Percentiles rank a stretch among this genome's conserved stretches.
phyloP scores from a whole-genome alignment of 2,113 vertebrate genomes.

The Festucalex cinctus region DNA sequence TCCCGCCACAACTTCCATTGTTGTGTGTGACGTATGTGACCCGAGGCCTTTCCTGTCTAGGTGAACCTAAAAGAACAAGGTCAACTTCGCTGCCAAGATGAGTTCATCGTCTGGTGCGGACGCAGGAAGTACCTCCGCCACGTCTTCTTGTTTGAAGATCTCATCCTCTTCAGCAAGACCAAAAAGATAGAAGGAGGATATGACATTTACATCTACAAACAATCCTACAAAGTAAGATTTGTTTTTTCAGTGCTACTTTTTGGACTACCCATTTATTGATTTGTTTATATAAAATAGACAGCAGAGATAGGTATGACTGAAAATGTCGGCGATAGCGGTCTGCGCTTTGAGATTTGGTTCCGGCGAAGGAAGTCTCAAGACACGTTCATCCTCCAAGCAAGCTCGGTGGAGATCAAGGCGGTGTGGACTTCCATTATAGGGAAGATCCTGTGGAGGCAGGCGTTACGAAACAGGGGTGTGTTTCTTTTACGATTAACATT shows the following conservation, averaged over 20 bases:
- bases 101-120: constrained; percentile 81
- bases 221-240: constrained; percentile 77
- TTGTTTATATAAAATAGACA: constrained; percentile 58
- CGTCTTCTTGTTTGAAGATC: constrained; percentile 84
- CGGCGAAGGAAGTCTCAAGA: constrained; percentile 80
- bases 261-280: neutral
- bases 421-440: constrained; percentile 78
- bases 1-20: constrained; percentile 42
- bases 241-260: neutral
- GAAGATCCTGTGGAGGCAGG: constrained; percentile 83
- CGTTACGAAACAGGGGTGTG: constrained; percentile 80
- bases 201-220: constrained; percentile 82
- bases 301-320: constrained; percentile 84
- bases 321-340: constrained; percentile 79
- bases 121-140: constrained; percentile 80
- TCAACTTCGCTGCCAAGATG: constrained; percentile 80
- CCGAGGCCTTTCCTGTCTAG: constrained; percentile 58
- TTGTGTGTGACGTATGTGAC: constrained; percentile 50
- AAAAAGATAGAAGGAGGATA: constrained; percentile 79
- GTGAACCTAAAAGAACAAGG: constrained; percentile 85
- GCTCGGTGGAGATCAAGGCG: constrained; percentile 74
- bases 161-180: constrained; percentile 85
- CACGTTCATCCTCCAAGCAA: constrained; percentile 80
- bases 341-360: constrained; percentile 87
- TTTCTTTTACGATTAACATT: neutral